Evolutionary conservation across 2,113 vertebrate species (phyloP).

Genomic region (Zosterops borbonicus): DNA sequence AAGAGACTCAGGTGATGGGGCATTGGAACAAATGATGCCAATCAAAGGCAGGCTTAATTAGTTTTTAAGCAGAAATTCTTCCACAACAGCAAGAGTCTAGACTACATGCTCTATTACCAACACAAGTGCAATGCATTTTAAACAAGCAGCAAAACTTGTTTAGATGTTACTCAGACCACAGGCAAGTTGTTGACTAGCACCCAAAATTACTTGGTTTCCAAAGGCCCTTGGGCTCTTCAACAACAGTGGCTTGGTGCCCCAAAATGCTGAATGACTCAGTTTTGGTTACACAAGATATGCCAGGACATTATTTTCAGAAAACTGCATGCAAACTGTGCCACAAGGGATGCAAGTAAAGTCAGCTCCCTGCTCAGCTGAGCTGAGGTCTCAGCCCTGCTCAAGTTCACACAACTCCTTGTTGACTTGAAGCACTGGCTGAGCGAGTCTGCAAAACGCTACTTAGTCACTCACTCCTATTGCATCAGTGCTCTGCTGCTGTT

Average conservation of each 20-base stretch:
- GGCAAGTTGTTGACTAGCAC: neutral
- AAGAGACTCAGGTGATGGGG: neutral
- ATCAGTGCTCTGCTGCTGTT: neutral
- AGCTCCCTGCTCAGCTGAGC: neutral
- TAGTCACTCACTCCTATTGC: neutral
- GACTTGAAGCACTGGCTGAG: slow-evolving; percentile 23
- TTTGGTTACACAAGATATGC: neutral
- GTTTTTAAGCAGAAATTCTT: neutral
- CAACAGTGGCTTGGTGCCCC: neutral
- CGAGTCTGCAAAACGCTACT: neutral
- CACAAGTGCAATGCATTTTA: neutral
- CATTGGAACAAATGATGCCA: neutral
- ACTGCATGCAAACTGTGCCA: neutral
- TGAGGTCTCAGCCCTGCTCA: neutral
- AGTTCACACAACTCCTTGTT: neutral
- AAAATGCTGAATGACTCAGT: neutral
- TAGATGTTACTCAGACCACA: neutral
- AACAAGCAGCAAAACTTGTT: neutral
- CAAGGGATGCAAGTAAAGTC: neutral
- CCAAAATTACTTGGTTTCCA: neutral
- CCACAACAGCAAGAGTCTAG: neutral
- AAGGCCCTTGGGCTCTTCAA: neutral
- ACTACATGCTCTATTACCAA: neutral
- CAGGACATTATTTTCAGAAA: neutral
- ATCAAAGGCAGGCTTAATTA: neutral